Base-by-base conservation (phyloP, 1,140 invertebrate species). In the Mercenaria mercenaria region DNA sequence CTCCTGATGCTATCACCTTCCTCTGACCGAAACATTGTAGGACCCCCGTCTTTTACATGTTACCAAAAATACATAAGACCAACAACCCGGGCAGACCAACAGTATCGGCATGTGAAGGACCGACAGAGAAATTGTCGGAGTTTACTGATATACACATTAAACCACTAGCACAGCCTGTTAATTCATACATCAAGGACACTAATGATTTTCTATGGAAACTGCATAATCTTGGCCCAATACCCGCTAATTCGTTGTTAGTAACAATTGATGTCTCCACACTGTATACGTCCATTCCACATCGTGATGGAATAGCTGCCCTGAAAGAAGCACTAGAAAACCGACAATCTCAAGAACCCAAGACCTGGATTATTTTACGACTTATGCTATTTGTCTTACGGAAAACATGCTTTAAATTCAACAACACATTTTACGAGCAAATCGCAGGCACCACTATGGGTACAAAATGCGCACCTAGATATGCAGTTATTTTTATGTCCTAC, bases 51-150 rank as follows among this genome's bases (percentile, higher is more conserved):
- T 83, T 89, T 61, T 83, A 89, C 67, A 23, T 76, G 32, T 34
- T 82, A 26, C 88, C 88, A 20, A 89, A 83, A 82, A 80, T 89
- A 39, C 87, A 89, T 37, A 89, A 89, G 76, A 0, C 64, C 0
- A 59, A 59, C 34, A 89, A 90, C 32, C 88, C 80, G 1, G 89
- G 89, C 18, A 84, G 89, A 84, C 89, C 89, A 39, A 90, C 85
- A 32, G 80, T 85, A 26, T 90, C 82, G 29, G 56, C 52, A 20
- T 64, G 76, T 39, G 56, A 56, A 3, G 56, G 52, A 13, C 74
- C 81, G 2, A 90, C 89, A 29, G 67, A 83, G 56, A 79, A 59
- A 18, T 11, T 90, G 0, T 90, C 89, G n/a, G 52, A 50, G 67
- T 81, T 50, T 61, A 47, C 61, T 13, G 79, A 81, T 39, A 50